Conservation (phyloP, 2,113 vertebrate species). For the Mesitornis unicolor region DNA sequence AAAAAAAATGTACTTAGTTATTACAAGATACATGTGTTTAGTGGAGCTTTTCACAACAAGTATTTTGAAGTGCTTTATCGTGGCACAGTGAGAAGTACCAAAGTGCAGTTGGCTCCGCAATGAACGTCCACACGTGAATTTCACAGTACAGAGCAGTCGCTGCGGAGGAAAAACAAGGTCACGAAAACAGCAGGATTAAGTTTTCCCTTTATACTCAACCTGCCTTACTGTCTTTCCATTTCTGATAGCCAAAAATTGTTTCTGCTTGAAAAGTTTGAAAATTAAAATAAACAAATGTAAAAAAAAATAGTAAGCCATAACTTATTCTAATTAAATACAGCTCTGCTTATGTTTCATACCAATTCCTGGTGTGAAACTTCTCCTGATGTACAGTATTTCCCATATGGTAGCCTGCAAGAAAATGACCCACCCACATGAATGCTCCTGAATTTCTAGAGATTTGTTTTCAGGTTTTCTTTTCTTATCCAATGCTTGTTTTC, state of each 20-base stretch:
- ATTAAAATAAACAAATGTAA: not conserved
- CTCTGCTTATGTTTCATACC: conserved; percentile 11
- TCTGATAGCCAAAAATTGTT: not conserved
- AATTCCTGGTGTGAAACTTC: not conserved
- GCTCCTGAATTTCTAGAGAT: not conserved
- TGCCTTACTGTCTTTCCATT: not conserved
- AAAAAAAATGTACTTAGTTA: not conserved
- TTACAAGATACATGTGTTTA: not conserved
- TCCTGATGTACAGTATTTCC: not conserved
- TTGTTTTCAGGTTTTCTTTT: conserved; percentile 20
- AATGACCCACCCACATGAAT: not conserved
- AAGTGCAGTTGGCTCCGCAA: not conserved
- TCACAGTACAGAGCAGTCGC: not conserved
- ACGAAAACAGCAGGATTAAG: conserved; percentile 15
- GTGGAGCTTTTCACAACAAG: not conserved
- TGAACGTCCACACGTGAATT: not conserved
- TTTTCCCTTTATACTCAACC: not conserved
- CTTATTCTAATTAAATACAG: not conserved
- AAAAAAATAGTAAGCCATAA: not conserved
- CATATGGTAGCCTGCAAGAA: not conserved
- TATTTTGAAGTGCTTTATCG: not conserved
- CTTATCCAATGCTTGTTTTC: conserved; percentile 16
- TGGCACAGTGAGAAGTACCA: not conserved
- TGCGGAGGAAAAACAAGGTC: conserved; percentile 34
- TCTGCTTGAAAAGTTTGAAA: not conserved